These are phyloP conservation scores for Tamias sibiricus DNA, from an alignment of 2,113 vertebrate species.

Conservation along the genomic window DNA sequence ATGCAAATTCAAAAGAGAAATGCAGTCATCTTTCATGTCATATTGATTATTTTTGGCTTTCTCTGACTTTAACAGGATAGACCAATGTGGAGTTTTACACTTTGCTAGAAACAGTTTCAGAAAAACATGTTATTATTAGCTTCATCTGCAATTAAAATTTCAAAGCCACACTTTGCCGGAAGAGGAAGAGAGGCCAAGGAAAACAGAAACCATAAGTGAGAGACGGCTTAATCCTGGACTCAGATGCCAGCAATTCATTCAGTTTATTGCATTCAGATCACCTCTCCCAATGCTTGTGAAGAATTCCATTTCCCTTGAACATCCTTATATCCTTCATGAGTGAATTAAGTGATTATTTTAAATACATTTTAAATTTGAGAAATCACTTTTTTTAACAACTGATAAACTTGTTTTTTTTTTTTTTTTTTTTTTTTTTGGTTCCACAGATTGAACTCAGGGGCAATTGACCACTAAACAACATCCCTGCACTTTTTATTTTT, in stretches of 20 bases:
- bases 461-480: too few species aligned
- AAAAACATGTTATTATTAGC: slow-evolving; percentile 76
- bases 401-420: neutral
- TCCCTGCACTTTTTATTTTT: too few species aligned
- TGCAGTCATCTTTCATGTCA: slow-evolving; percentile 54
- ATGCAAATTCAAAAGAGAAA: slow-evolving; percentile 59
- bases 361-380: neutral
- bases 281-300: neutral
- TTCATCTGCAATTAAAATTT: slow-evolving; percentile 77
- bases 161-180: slow-evolving; percentile 29
- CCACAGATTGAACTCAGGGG: too few species aligned
- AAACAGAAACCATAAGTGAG: slow-evolving; percentile 67
- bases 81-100: slow-evolving; percentile 71
- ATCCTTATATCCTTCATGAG: neutral
- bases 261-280: slow-evolving; percentile 20
- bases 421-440: too few species aligned
- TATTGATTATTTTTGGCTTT: slow-evolving; percentile 72
- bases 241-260: slow-evolving; percentile 44
- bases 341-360: neutral
- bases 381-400: neutral
- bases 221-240: neutral
- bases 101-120: slow-evolving; percentile 70
- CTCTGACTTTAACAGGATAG: slow-evolving; percentile 37
- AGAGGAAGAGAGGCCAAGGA: slow-evolving; percentile 43
- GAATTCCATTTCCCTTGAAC: slow-evolving; percentile 31